These are phyloP conservation scores for Gobio occitaniae DNA, from an alignment of 2,797 vertebrate species.

Conservation along the genomic window DNA sequence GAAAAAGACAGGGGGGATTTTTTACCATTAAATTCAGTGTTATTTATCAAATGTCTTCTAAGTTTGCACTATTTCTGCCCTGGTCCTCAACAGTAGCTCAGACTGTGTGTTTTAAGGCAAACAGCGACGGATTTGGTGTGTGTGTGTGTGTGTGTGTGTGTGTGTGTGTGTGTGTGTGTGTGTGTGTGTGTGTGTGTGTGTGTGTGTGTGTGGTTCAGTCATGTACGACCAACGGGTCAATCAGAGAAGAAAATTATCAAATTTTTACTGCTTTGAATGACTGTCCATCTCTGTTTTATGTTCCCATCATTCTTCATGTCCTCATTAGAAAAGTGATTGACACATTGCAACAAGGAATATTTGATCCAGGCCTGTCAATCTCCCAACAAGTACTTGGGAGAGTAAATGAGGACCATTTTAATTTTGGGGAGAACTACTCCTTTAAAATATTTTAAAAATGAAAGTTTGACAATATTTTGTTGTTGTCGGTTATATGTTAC, in stretches of 20 bases:
- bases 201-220: background rate
- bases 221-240: background rate
- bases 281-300: background rate
- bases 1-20: background rate
- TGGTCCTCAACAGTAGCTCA: background rate
- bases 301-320: background rate
- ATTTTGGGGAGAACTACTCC: background rate
- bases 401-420: background rate
- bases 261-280: background rate
- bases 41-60: background rate
- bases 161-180: background rate
- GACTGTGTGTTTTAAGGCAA: background rate
- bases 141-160: background rate
- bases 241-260: background rate
- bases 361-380: background rate
- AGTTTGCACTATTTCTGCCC: conserved; percentile 11
- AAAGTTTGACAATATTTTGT: too few species aligned
- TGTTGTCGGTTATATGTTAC: background rate
- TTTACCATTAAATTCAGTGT: background rate
- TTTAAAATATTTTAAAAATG: background rate
- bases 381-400: background rate
- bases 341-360: background rate
- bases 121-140: background rate
- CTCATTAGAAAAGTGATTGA: background rate
- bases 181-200: too few species aligned